phyloP scores from a whole-genome alignment of 2,888 invertebrate species.

The Stenoptilia bipunctidactyla region DNA sequence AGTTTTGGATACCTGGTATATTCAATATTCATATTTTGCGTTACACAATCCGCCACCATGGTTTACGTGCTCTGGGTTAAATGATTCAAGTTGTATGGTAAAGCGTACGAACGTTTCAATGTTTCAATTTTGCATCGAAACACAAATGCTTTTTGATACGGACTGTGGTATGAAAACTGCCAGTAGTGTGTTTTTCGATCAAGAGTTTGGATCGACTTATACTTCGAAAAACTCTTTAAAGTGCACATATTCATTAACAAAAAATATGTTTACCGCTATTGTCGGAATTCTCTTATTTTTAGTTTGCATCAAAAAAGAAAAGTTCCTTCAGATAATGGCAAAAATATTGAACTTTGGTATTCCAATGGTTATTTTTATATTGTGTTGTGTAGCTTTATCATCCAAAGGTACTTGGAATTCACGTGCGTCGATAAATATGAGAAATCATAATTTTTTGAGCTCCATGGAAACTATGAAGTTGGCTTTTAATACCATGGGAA shows the following conservation, averaged over 20 bases:
- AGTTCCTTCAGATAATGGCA: constrained; percentile 28
- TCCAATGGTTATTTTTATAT: constrained; percentile 25
- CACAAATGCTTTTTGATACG: constrained; percentile 36
- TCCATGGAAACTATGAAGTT: constrained; percentile 25
- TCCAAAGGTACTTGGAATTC: constrained; percentile 48
- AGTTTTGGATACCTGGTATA: constrained; percentile 42
- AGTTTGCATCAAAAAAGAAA: constrained; percentile 37
- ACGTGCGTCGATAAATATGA: constrained; percentile 28
- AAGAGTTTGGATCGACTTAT: constrained; percentile 35
- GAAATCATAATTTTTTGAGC: constrained; percentile 20
- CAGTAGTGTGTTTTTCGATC: constrained; percentile 43
- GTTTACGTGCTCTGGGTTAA: constrained; percentile 42
- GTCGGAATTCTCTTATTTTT: constrained; percentile 31
- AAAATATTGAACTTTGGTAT: constrained; percentile 31
- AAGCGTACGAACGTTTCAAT: constrained; percentile 44
- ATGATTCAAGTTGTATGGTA: constrained; percentile 43
- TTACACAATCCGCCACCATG: constrained; percentile 46
- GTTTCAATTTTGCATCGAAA: constrained; percentile 53
- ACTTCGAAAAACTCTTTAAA: constrained; percentile 23
- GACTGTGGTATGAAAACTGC: constrained; percentile 54
- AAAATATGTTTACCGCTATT: constrained; percentile 22
- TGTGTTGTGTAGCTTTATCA: constrained; percentile 41
- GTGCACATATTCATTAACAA: constrained; percentile 38
- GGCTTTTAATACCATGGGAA: constrained; percentile 36
- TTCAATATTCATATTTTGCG: constrained; percentile 42